phyloP scores from a whole-genome alignment of 2,888 invertebrate genomes.

The Congeria kusceri region DNA sequence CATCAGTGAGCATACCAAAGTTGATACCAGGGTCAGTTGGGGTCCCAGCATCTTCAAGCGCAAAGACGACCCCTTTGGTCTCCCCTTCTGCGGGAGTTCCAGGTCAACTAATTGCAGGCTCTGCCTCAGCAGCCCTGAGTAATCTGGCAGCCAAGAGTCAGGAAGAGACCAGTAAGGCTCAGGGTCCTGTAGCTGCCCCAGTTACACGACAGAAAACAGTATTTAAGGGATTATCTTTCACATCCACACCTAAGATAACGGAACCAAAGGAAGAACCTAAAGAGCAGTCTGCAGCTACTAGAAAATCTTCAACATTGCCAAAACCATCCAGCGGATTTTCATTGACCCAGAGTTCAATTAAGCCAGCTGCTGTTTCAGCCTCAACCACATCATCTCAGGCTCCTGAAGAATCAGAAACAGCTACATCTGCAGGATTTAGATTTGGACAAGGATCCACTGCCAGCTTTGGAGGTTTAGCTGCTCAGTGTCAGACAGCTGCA shows the following conservation, averaged over 20 bases:
- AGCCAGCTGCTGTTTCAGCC: conserved; percentile 19
- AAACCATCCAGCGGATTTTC: conserved; percentile 81
- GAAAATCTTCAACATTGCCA: conserved; percentile 79
- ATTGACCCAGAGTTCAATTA: conserved; percentile 53
- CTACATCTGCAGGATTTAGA: conserved; percentile 25
- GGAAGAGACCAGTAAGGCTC: conserved; percentile 14
- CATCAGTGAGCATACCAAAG: conserved; percentile 46
- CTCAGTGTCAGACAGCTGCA: conserved; percentile 25
- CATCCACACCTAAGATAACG: conserved; percentile 88
- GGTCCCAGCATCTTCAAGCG: conserved; percentile 39
- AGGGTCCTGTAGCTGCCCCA: conserved; percentile 7
- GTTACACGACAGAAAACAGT: conserved; percentile 62
- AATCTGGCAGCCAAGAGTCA: conserved; percentile 59
- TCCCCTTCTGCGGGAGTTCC: conserved; percentile 22
- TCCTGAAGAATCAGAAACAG: conserved; percentile 22
- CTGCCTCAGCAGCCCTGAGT: conserved; percentile 53
- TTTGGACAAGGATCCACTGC: conserved; percentile 49
- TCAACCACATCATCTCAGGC: conserved; percentile 5
- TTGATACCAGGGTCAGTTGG: conserved; percentile 63
- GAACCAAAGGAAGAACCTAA: conserved; percentile 51
- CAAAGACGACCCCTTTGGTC: conserved; percentile 7
- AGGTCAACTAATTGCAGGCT: conserved; percentile 23
- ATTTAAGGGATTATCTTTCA: conserved; percentile 91
- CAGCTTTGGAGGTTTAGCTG: conserved; percentile 55
- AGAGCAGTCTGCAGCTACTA: conserved; percentile 70